A percentile compares a stretch with the other conserved stretches of the same genome.
Conservation (phyloP, 2,113 vertebrate species). For the mouse (Mus musculus) region DNA sequence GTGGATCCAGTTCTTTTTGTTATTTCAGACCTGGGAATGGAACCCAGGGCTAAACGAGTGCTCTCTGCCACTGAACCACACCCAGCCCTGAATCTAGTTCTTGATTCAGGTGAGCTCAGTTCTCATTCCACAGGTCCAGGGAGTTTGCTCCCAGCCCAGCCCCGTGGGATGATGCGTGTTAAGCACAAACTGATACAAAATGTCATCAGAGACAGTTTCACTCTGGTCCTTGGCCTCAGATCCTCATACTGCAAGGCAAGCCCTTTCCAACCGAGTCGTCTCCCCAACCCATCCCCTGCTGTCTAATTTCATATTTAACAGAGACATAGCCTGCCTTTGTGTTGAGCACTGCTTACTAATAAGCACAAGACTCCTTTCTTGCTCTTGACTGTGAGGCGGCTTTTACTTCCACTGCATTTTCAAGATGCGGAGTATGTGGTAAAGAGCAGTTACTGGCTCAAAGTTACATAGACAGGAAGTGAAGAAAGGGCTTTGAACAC, state of each 20-base stretch:
- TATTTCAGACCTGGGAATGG: background rate
- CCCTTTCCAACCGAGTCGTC: background rate
- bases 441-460: slow-evolving; percentile 14
- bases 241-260: background rate
- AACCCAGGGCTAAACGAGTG: background rate
- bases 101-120: background rate
- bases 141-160: background rate
- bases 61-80: background rate
- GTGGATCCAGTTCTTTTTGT: background rate
- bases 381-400: background rate
- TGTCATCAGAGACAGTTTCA: background rate
- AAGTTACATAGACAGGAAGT: slow-evolving; percentile 10
- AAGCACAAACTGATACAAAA: background rate
- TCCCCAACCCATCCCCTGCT: background rate
- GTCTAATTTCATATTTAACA: background rate
- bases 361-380: background rate
- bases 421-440: background rate
- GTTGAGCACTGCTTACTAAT: background rate
- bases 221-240: background rate
- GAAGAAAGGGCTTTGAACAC: background rate
- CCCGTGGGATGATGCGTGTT: background rate
- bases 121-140: background rate
- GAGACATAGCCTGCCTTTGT: background rate
- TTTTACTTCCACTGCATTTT: background rate
- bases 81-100: background rate